phyloP scores from a whole-genome alignment of 2,113 vertebrate species.

The Notechis scutatus region DNA sequence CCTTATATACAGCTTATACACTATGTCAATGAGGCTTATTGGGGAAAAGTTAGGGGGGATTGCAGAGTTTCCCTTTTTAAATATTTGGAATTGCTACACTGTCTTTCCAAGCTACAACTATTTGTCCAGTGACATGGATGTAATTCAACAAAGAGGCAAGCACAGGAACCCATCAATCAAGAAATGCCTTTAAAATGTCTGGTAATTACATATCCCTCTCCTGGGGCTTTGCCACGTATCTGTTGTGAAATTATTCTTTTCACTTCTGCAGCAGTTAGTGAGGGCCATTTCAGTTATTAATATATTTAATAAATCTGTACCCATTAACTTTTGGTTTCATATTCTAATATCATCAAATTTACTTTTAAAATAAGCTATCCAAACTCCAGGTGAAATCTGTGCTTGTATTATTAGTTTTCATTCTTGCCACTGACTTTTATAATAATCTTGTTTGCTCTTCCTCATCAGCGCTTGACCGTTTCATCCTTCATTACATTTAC shows the following conservation, averaged over 20 bases:
- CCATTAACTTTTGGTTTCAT: not conserved
- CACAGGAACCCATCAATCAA: not conserved
- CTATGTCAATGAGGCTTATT: not conserved
- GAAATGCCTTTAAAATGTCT: not conserved
- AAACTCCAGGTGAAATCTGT: not conserved
- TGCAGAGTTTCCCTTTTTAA: not conserved
- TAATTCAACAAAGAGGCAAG: not conserved
- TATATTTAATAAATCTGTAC: not conserved
- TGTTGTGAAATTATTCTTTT: not conserved
- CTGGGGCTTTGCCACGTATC: not conserved
- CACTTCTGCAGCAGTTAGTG: not conserved
- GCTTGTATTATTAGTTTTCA: not conserved
- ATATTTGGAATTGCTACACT: not conserved
- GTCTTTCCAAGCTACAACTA: not conserved
- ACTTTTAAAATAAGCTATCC: not conserved
- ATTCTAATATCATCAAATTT: not conserved
- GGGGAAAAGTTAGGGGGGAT: not conserved
- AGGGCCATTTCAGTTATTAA: not conserved
- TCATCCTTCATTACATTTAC: not conserved
- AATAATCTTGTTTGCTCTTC: not conserved
- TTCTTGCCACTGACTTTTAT: not conserved
- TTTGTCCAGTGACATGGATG: not conserved
- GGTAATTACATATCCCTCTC: not conserved
- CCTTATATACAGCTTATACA: not conserved
- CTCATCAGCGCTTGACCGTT: not conserved